A percentile compares a stretch with the other conserved stretches of the same genome.
Conservation (phyloP, 2,797 vertebrate genomes). For the Sebastes alutus region DNA sequence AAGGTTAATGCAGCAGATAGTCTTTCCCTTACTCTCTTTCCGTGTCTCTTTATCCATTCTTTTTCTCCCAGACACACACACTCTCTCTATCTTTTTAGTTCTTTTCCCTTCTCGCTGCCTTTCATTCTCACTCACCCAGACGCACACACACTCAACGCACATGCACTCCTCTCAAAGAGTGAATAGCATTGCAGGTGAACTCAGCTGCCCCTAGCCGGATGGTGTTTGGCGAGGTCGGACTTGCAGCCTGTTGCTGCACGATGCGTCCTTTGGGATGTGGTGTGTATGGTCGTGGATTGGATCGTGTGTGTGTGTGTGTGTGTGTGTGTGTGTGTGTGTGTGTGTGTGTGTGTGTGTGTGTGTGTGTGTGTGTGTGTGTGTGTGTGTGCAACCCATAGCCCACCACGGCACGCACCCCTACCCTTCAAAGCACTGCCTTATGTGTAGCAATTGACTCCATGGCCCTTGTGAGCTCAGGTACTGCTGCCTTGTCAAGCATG, state of each 20-base stretch:
- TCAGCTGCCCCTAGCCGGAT: slow-evolving; percentile 30
- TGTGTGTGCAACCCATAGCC: slow-evolving; percentile 21
- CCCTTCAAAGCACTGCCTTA: slow-evolving; percentile 68
- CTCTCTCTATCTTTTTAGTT: slow-evolving; percentile 29
- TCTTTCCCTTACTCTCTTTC: slow-evolving; percentile 89
- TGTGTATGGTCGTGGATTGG: slow-evolving; percentile 38
- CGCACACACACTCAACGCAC: slow-evolving; percentile 5
- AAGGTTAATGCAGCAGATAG: slow-evolving; percentile 98
- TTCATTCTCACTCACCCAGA: slow-evolving; percentile 17
- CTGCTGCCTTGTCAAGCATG: slow-evolving; percentile 64
- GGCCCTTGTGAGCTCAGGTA: slow-evolving; percentile 70
- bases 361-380: slow-evolving; percentile 13
- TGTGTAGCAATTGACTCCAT: slow-evolving; percentile 78
- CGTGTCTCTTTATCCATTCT: slow-evolving; percentile 64
- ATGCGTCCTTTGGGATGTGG: slow-evolving; percentile 55
- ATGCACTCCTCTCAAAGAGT: background rate
- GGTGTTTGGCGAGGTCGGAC: slow-evolving; percentile 27
- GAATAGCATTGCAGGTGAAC: slow-evolving; percentile 41
- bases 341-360: slow-evolving; percentile 20
- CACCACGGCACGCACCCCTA: slow-evolving; percentile 51
- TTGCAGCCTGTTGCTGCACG: slow-evolving; percentile 13
- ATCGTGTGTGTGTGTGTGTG: slow-evolving; percentile 20
- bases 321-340: slow-evolving; percentile 1
- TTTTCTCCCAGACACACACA: slow-evolving; percentile 57
- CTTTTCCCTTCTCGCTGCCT: slow-evolving; percentile 29